Evolutionary conservation across 2,888 invertebrate species (phyloP), one percentile per base, ranked within the genome.

Genomic region (Agrotis segetum): DNA sequence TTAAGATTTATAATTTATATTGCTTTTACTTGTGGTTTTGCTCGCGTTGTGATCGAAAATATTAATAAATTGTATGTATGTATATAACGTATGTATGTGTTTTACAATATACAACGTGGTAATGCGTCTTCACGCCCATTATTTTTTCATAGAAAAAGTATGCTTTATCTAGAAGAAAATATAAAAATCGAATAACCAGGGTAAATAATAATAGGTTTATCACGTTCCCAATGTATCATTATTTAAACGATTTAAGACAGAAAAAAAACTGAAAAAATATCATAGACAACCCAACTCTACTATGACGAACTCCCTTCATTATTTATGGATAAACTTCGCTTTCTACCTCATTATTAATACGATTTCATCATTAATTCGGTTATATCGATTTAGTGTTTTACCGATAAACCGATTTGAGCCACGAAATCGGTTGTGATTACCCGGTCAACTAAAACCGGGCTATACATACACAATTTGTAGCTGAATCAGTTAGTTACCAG

Each of bases 361-460:
- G 7, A 16, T 17, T 65, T 65, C 63, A 68, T 68, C 53, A 71
- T 69, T 79, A 69, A 76, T 74, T 81, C 47, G 58, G 50, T 61
- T 19, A 61, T 60, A 74, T 82, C 66, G 69, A 74, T 81, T 71
- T 44, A 7, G 49, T 24, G 66, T 59, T 50, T 49, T n/a, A 11
- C n/a, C 47, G 47, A 34, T 58, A 49, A 58, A 72, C 72, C 21
- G 17, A 50, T 59, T 59, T 16, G 2, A 52, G 69, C 68, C 59
- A 44, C 76, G 24, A 50, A 83, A 83, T 79, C 64, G 58, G 50
- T 67, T 65, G 73, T 56, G 72, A 79, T 77, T 55, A 60, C 44
- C 72, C 55, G 29, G 73, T 71, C 46, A 49, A 58, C 72, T 74
- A 70, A 64, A 79, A 81, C 40, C 68, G 24, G 40, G 34, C 52